Evolutionary conservation across 1,140 invertebrate genomes (phyloP), one percentile per base, ranked within the genome.

Genomic region (Drosophila pandora): DNA sequence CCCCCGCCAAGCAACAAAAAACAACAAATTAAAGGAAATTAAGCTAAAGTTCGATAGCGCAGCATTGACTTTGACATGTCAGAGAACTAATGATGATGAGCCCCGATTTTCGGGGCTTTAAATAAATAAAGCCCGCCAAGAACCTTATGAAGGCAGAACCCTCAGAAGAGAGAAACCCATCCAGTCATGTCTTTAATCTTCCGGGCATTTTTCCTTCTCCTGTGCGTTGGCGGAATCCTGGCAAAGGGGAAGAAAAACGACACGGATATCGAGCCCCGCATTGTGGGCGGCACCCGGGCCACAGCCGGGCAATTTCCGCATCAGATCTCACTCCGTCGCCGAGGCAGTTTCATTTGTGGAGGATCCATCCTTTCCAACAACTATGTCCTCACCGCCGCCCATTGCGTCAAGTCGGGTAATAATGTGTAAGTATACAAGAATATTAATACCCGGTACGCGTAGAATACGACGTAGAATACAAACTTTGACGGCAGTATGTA

Each of bases 351-450:
- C 34, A 83, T 91, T n/a, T 95, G 94, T 45, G 94, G 94, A 21
- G 94, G 93, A 34, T 93, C 94, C 8, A 93, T 95, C 4, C 82
- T 94, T 5, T 91, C 91, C 5, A 47, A 71, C 0, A 84, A 89
- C 57, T 93, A 92, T 70, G 90, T 94, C 21, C 75, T 95, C 1
- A 94, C 94, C 0, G 94, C 94, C 3, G 94, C 93, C 47, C 94
- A 95, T 63, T 95, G 94, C 50, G 77, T 90, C 12, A 47, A 59
- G 25, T 50, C 60, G 22, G 78, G 73, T 0, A n/a, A 13, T 0
- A 39, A 45, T 43, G 47, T 70, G 80, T 83, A 43, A 68, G 80
- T 28, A 28, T 28, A 28, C 25, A 7, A n/a, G n/a, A n/a, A 6
- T 22, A 3, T 13, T 41, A 3, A 13, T 41, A 34, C 32, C 32